These are phyloP conservation scores for Chloroceryle aenea DNA, from an alignment of 2,113 vertebrate species.

Conservation along the genomic window DNA sequence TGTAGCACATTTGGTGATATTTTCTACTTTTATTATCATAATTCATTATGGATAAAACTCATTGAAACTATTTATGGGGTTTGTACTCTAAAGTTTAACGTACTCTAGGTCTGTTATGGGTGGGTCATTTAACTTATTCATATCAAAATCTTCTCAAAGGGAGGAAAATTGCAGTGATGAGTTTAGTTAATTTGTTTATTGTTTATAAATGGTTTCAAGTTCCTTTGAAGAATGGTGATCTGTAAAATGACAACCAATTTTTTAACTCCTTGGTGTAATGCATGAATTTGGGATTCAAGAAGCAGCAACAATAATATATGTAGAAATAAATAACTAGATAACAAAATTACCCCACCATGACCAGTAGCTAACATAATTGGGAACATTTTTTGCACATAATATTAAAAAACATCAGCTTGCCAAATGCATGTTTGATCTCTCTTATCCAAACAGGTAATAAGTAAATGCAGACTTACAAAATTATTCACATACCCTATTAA, in stretches of 20 bases:
- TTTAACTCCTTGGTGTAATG: neutral
- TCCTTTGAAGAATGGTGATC: neutral
- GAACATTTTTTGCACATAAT: neutral
- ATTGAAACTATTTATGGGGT: neutral
- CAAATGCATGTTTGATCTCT: neutral
- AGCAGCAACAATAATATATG: neutral
- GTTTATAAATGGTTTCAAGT: neutral
- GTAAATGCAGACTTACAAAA: neutral
- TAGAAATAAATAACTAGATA: neutral
- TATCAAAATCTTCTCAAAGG: neutral
- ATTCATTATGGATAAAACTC: neutral
- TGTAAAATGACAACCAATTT: neutral
- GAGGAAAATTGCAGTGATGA: neutral
- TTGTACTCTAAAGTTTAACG: neutral
- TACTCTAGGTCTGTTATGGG: neutral
- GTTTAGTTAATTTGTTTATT: neutral
- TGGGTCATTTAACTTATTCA: neutral
- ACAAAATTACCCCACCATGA: neutral
- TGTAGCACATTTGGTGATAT: neutral
- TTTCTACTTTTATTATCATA: neutral
- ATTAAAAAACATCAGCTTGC: neutral
- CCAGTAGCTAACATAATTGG: neutral
- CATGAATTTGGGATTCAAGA: neutral
- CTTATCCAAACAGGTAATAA: neutral
- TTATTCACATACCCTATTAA: neutral